phyloP scores from a whole-genome alignment of 2,797 vertebrate genomes.

The Fringilla coelebs region DNA sequence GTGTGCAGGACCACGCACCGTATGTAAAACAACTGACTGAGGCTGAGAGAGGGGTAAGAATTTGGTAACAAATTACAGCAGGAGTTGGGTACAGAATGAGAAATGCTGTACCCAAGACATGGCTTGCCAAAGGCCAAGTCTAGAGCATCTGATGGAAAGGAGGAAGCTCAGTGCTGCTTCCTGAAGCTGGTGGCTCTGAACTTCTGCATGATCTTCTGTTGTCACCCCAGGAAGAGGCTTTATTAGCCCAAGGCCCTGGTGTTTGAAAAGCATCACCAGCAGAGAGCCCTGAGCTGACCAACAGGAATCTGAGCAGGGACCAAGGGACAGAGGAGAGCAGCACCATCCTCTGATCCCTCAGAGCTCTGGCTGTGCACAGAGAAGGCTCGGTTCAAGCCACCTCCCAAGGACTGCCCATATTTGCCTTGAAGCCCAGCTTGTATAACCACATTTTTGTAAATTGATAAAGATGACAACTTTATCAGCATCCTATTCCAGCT shows the following conservation, averaged over 20 bases:
- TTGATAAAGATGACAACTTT: not conserved
- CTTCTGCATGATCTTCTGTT: fast-evolving
- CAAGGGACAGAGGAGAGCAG: not conserved
- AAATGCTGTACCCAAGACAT: not conserved
- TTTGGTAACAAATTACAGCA: not conserved
- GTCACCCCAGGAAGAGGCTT: not conserved
- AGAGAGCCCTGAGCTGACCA: not conserved
- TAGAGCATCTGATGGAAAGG: too few relatives aligned
- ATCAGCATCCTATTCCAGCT: not conserved
- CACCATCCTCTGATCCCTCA: not conserved
- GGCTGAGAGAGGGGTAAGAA: not conserved
- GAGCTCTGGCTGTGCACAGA: not conserved
- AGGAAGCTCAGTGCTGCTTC: not conserved
- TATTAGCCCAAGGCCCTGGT: not conserved
- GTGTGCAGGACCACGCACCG: fast-evolving
- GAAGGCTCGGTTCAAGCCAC: not conserved
- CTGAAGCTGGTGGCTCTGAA: not conserved
- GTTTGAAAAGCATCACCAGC: not conserved
- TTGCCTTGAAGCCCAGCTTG: not conserved
- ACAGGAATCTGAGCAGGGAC: not conserved
- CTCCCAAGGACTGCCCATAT: not conserved
- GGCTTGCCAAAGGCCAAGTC: not conserved
- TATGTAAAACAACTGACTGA: not conserved
- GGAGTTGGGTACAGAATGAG: not conserved
- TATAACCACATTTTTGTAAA: not conserved